Evolutionary conservation across 2,113 vertebrate species (phyloP).

Genomic region (Cricetomys ansorgei): DNA sequence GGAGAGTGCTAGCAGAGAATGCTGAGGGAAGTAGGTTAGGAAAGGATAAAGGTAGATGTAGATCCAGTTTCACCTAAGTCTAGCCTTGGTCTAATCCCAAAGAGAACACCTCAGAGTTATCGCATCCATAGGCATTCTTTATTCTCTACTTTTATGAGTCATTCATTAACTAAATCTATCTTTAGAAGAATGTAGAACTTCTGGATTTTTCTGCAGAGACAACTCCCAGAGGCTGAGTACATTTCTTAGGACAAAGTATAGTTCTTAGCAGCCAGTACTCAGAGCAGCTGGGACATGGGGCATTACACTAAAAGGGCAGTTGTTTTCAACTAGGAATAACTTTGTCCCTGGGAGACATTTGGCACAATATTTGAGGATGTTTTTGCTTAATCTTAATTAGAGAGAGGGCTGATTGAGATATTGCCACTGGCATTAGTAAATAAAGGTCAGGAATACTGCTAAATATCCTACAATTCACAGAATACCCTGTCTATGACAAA

Average conservation of each 20-base stretch:
- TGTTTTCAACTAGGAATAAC: neutral
- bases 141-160: neutral
- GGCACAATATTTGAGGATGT: neutral
- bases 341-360: neutral
- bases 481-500: neutral
- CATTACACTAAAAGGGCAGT: neutral
- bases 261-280: neutral
- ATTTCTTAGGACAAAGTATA: neutral
- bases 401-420: neutral
- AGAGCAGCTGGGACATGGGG: neutral
- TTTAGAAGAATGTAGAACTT: neutral
- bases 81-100: neutral
- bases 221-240: neutral
- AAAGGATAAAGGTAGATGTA: neutral
- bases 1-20: neutral
- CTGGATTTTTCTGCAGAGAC: neutral
- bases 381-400: constrained; percentile 1
- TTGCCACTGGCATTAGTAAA: neutral
- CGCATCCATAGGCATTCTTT: neutral
- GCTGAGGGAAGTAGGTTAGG: neutral
- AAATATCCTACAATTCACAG: neutral
- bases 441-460: neutral
- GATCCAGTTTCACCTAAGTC: neutral
- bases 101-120: constrained; percentile 6
- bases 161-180: neutral